Evolutionary conservation across 30 jellyfish, hydroid and myxozoan species (phyloP).

Genomic region (Hydractinia symbiolongicarpus): DNA sequence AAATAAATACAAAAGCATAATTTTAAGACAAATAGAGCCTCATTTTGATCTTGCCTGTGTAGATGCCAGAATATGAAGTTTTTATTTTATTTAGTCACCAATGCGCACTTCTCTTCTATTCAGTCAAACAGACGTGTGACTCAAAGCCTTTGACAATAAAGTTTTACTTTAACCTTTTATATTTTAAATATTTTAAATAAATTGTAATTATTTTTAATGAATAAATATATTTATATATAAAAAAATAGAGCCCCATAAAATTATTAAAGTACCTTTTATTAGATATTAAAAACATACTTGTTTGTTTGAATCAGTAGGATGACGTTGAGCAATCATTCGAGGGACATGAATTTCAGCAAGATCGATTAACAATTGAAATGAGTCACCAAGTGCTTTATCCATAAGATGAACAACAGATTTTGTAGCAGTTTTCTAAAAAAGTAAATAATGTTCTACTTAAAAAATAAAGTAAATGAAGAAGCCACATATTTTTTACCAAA

Average conservation of each 20-base stretch:
- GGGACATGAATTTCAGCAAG: conserved; percentile 92
- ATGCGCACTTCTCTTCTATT: too few relatives aligned
- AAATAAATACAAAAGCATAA: neutral
- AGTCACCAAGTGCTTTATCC: conserved; percentile 42
- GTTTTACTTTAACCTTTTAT: neutral
- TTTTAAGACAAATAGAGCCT: neutral
- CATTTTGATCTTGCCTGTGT: too few relatives aligned
- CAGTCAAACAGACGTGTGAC: too few relatives aligned
- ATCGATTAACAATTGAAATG: conserved; percentile 58
- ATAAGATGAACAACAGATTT: conserved; percentile 56
- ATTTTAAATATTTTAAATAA: too few relatives aligned
- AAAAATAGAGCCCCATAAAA: neutral
- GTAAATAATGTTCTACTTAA: neutral
- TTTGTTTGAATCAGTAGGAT: conserved; percentile 50
- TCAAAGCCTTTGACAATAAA: too few relatives aligned
- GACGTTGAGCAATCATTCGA: conserved; percentile 68
- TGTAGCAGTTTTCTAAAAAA: conserved; percentile 65
- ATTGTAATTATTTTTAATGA: too few relatives aligned
- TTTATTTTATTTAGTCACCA: too few relatives aligned
- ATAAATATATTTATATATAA: too few relatives aligned
- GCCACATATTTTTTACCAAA: neutral
- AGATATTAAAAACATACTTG: conserved; percentile 31
- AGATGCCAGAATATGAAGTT: too few relatives aligned
- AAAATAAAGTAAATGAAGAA: neutral
- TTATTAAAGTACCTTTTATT: too few relatives aligned